Conservation (phyloP, 2,888 invertebrate species). For the Clivina fossor region DNA sequence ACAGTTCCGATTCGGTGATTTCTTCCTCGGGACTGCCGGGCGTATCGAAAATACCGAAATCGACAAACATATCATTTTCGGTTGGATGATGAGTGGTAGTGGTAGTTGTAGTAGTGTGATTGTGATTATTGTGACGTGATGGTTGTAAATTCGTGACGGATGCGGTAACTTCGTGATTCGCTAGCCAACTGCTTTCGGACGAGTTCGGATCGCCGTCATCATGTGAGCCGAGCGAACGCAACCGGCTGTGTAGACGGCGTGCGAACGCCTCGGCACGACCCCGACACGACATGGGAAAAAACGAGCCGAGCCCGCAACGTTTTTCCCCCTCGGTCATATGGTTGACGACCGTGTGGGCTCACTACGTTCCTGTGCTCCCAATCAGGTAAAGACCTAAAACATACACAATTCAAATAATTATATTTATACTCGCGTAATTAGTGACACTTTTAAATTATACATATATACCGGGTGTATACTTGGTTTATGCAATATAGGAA, state of each 20-base stretch:
- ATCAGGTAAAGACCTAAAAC: conserved; percentile 31
- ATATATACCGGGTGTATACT: too few species aligned
- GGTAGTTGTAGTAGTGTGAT: too few species aligned
- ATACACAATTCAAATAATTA: conserved; percentile 25
- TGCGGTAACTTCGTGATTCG: conserved; percentile 46
- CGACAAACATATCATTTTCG: conserved; percentile 64
- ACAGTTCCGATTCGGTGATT: conserved; percentile 43
- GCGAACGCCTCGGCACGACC: conserved; percentile 81
- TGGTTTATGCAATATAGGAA: too few species aligned
- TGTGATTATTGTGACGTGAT: conserved; percentile 48
- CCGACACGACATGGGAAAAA: conserved; percentile 77
- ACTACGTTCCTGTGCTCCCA: conserved; percentile 43
- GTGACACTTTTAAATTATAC: too few species aligned
- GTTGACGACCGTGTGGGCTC: conserved; percentile 10
- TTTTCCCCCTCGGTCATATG: conserved; percentile 58
- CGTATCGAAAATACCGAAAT: conserved; percentile 66
- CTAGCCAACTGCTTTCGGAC: conserved; percentile 48
- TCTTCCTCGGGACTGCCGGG: conserved; percentile 70
- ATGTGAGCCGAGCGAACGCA: conserved; percentile 68
- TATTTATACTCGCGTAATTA: too few species aligned
- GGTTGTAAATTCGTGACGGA: conserved; percentile 56
- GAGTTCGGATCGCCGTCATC: conserved; percentile 47
- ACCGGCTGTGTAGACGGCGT: conserved; percentile 71
- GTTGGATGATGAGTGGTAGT: conserved; percentile 37
- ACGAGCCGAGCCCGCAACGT: conserved; percentile 67